These are phyloP conservation scores for Diadophis punctatus DNA, from an alignment of 2,113 vertebrate species.

Conservation along the genomic window DNA sequence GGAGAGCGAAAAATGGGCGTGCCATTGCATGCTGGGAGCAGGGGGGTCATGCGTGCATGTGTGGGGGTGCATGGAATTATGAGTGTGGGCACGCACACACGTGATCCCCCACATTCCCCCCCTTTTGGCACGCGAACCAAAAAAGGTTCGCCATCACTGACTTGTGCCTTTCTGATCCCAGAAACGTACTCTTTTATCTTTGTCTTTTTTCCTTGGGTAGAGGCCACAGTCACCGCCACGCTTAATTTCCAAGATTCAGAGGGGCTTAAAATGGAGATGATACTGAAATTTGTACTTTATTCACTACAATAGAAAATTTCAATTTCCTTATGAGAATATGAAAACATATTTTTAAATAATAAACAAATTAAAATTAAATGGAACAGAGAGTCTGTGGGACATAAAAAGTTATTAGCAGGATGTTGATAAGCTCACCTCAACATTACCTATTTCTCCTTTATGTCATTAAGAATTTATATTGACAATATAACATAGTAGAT, in stretches of 20 bases:
- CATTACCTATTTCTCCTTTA: background rate
- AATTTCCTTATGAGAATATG: background rate
- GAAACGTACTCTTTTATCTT: background rate
- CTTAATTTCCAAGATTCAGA: background rate
- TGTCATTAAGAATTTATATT: background rate
- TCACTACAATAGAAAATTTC: background rate
- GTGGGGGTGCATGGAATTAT: too few relatives aligned
- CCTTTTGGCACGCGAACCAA: too few relatives aligned
- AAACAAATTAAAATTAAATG: background rate
- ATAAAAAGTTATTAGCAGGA: background rate
- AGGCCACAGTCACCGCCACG: background rate
- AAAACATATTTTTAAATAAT: background rate
- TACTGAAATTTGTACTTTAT: background rate
- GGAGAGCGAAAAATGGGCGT: too few relatives aligned
- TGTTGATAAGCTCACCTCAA: background rate
- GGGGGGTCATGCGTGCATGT: too few relatives aligned
- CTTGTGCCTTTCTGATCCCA: background rate
- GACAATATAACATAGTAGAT: background rate
- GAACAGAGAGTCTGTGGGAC: background rate
- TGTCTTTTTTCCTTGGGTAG: background rate
- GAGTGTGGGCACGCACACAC: too few relatives aligned
- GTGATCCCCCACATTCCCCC: too few relatives aligned
- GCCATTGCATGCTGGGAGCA: too few relatives aligned
- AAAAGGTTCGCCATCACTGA: too few relatives aligned
- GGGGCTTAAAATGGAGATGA: background rate